Evolutionary conservation across 2,797 vertebrate species (phyloP), one percentile per base, ranked within the genome.

Genomic region (Pipistrellus pipistrellus): DNA sequence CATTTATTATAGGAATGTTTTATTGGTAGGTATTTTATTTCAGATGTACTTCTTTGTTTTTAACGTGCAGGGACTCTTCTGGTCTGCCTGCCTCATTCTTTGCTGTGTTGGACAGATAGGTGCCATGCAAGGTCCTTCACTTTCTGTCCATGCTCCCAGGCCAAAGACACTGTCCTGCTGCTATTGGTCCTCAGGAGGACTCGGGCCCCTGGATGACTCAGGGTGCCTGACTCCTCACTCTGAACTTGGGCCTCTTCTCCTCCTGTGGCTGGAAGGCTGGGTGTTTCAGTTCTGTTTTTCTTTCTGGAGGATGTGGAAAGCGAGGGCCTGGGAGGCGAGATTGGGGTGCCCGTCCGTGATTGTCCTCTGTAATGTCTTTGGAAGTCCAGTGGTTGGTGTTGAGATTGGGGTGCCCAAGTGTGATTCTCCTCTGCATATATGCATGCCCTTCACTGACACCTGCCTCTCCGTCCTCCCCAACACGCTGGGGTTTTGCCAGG

Each of bases 1-100:
- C 13, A 77, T 35, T 87, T 64, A 86, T 44, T 73, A 7, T 38
- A 90, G 48, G 64, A 76, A 14, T 18, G 6, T 69, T 78, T 93
- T 86, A 82, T 46, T 57, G 32, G 27, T 15, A 83, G 25, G 88
- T 68, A 38, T 30, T 95, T 68, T 91, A 84, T 90, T 82, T 89
- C n/a, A 91, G 85, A 77, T 76, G 8, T 41, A 4, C 38, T 27
- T 48, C 71, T 32, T 62, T 59, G 73, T 68, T 78, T 3, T 84
- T 3, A 46, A 30, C 4, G 80, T 57, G 14, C 41, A n/a, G 25
- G 27, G 78, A 48, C 44, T 80, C 2, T 46, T 57, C 38, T 12
- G 53, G 17, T 59, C 82, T 88, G 6, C 23, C 11, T 83, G n/a
- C 8, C 18, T 51, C 25, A 4, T 30, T 57, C 68, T n/a, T 81